Evolutionary conservation across 2,888 invertebrate genomes (phyloP).

Genomic region (Drosophila histrio): DNA sequence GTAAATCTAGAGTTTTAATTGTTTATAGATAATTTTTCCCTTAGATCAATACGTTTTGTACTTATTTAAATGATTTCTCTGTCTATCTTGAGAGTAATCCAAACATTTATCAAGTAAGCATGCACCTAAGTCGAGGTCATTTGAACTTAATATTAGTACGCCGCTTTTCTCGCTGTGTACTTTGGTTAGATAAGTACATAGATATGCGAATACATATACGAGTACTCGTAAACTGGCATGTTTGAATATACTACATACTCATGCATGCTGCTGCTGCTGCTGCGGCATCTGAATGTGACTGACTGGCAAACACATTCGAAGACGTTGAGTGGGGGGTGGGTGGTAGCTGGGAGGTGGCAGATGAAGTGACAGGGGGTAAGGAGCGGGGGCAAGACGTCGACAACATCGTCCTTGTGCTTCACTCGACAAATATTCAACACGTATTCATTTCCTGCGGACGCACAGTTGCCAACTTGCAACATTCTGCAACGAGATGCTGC

Average conservation of each 20-base stretch:
- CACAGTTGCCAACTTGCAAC: slow-evolving; percentile 76
- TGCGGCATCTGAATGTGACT: slow-evolving; percentile 24
- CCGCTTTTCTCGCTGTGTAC: no score
- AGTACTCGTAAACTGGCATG: slow-evolving; percentile 40
- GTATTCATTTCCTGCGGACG: slow-evolving; percentile 81
- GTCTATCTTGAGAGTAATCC: no score
- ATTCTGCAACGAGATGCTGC: slow-evolving; percentile 63
- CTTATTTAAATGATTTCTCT: no score
- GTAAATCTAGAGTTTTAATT: no score
- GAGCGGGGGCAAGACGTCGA: background rate
- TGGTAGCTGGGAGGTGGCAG: background rate
- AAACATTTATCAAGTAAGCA: no score
- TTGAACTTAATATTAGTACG: no score
- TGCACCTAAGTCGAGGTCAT: no score
- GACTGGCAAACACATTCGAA: slow-evolving; percentile 33
- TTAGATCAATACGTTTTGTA: no score
- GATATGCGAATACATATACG: slow-evolving; percentile 34
- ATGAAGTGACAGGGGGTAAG: background rate
- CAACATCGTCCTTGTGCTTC: slow-evolving; percentile 68
- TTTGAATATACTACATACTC: slow-evolving; percentile 30
- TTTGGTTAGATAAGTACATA: slow-evolving; percentile 41
- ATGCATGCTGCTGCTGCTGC: slow-evolving; percentile 9
- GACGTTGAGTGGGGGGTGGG: slow-evolving; percentile 5
- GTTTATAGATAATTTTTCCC: no score
- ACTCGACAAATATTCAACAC: slow-evolving; percentile 79